Conservation (phyloP, 2,888 invertebrate species). For the Chymomyza caudatula region DNA sequence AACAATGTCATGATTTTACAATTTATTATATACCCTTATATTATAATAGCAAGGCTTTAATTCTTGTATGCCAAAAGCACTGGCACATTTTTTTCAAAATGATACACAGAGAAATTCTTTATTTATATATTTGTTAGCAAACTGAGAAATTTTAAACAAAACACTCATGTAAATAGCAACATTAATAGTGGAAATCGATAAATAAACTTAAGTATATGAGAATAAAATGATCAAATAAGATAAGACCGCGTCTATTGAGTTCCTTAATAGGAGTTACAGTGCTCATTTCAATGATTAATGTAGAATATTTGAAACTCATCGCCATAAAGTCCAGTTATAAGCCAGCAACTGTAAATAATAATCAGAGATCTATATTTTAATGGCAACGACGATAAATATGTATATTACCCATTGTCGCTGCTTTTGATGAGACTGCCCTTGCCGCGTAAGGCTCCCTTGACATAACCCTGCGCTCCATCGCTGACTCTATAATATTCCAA, state of each 20-base stretch:
- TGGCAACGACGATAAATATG: background rate
- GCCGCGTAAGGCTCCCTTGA: slow-evolving; percentile 72
- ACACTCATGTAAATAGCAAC: slow-evolving; percentile 64
- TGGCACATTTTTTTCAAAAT: background rate
- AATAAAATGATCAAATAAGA: slow-evolving; percentile 28
- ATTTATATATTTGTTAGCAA: slow-evolving; percentile 50
- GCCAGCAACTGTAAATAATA: slow-evolving; percentile 70
- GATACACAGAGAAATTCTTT: slow-evolving; percentile 1
- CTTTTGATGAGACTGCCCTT: slow-evolving; percentile 73
- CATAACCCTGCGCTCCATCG: slow-evolving; percentile 60
- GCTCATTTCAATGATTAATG: slow-evolving; percentile 33
- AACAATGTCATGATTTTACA: background rate
- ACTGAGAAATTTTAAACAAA: slow-evolving; percentile 55
- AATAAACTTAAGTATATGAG: slow-evolving; percentile 55
- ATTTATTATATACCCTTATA: background rate
- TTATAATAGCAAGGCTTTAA: background rate
- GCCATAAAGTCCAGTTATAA: slow-evolving; percentile 74
- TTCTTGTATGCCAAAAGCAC: background rate
- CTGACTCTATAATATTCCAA: slow-evolving; percentile 72
- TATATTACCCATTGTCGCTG: slow-evolving; percentile 76
- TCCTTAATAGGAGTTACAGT: background rate
- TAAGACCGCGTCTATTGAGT: background rate
- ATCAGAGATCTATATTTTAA: background rate
- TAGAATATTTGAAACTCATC: slow-evolving; percentile 75
- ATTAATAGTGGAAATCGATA: slow-evolving; percentile 38